Evolutionary conservation across 2,797 vertebrate genomes (phyloP).

Genomic region (Sebastolobus alascanus): DNA sequence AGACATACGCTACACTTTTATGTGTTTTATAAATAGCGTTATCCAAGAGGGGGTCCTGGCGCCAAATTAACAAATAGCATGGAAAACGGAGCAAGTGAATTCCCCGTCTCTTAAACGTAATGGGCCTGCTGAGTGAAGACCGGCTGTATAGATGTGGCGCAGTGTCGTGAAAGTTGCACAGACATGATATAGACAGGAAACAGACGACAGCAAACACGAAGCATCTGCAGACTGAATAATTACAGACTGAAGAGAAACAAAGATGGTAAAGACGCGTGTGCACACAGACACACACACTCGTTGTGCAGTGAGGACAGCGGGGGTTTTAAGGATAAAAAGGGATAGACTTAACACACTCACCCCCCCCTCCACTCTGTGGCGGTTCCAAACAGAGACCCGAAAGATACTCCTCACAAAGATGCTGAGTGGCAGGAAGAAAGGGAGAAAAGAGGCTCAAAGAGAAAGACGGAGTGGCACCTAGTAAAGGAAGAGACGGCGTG

Average conservation of each 20-base stretch:
- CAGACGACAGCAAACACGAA: constrained; percentile 71
- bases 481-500: constrained; percentile 81
- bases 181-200: constrained; percentile 57
- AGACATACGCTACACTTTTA: not conserved
- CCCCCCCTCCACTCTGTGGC: constrained; percentile 18
- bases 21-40: constrained; percentile 6
- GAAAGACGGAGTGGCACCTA: constrained; percentile 76
- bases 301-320: constrained; percentile 23
- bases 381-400: constrained; percentile 56
- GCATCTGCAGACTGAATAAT: constrained; percentile 78
- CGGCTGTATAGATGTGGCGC: not conserved
- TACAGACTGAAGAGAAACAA: constrained; percentile 70
- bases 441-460: constrained; percentile 69
- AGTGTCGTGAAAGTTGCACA: constrained; percentile 44
- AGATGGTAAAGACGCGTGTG: constrained; percentile 50
- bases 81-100: constrained; percentile 36
- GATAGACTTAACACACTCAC: constrained; percentile 64
- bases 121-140: constrained; percentile 41
- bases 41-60: not conserved
- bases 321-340: constrained; percentile 70
- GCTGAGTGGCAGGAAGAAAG: constrained; percentile 76
- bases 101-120: constrained; percentile 32
- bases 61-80: constrained; percentile 5
- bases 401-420: constrained; percentile 73
- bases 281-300: constrained; percentile 21